Base-by-base conservation (phyloP, 2,113 vertebrate species). In the Phyllopteryx taeniolatus region DNA sequence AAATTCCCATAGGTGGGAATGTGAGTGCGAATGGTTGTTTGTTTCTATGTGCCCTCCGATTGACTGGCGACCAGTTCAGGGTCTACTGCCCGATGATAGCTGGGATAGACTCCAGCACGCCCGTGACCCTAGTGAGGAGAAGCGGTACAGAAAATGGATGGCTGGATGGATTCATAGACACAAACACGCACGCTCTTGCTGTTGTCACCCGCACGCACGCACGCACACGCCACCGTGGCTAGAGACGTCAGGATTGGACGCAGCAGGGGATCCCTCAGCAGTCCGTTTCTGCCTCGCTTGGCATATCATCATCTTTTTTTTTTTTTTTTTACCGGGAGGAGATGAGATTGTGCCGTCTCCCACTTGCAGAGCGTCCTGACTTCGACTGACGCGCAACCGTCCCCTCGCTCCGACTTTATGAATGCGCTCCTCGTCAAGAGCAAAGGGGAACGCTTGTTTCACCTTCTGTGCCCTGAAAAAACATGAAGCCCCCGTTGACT, bases 241-340 rank as follows among this genome's bases (percentile, higher is more conserved):
- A 67, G 75, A 65, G 80, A 84, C 86, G 87, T 87, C 83, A 85
- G 86, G 83, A 86, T 86, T 85, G 89, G 87, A 82, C 89, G 71
- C 89, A 88, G 89, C 89, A 53, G 89, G 88, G 88, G 86, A 81
- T 89, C 86, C 89, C 86, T 39, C 80, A 70, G 78, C 81, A 68
- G 54, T 84, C 77, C 77, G 80, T 76, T 79, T 83, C 80, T 84
- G 86, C 83, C 80, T 85, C 75, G 81, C 81, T 79, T 72, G 82
- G 78, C 88, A 66, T 67, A 83, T 86, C 82, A 83, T 85, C 81
- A 67, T 85, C 82, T 68, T 78, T 77, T 68, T 27, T 27, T 27
- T 27, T 5, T 39, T 39, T 39, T 39, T 39, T 39, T 39, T 5
- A 76, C 75, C 77, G 79, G 78, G 82, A 84, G 85, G 83, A 83